A percentile compares a stretch with the other conserved stretches of the same genome.
phyloP scores from a whole-genome alignment of 1,140 invertebrate species.

The Drosophila sproati region DNA sequence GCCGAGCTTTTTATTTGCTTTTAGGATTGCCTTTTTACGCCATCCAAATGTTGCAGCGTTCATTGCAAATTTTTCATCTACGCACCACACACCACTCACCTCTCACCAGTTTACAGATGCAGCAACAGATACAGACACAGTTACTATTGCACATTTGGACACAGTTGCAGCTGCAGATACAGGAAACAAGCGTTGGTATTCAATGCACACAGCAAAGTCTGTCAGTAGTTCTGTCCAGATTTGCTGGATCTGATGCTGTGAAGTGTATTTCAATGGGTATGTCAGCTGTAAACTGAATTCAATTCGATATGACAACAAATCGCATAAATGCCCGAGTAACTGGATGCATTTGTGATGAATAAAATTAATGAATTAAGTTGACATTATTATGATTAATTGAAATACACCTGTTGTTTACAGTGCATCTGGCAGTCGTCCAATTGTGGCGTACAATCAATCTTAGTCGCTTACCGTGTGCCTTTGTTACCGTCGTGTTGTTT shows the following conservation, averaged over 20 bases:
- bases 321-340: too few species aligned
- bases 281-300: neutral
- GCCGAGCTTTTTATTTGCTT: slow-evolving; percentile 67
- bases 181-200: slow-evolving; percentile 47
- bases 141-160: slow-evolving; percentile 7
- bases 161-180: slow-evolving; percentile 22
- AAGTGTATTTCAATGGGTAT: slow-evolving; percentile 3
- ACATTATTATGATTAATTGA: too few species aligned
- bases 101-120: neutral
- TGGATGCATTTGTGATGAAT: too few species aligned
- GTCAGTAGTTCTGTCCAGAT: slow-evolving; percentile 43
- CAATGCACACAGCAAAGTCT: slow-evolving; percentile 30
- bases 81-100: slow-evolving; percentile 26
- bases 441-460: slow-evolving; percentile 19
- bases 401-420: neutral
- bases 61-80: slow-evolving; percentile 68
- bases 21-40: slow-evolving; percentile 53
- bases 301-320: neutral
- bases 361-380: too few species aligned
- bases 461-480: slow-evolving; percentile 20
- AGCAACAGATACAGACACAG: slow-evolving; percentile 37
- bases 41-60: slow-evolving; percentile 41
- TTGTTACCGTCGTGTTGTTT: slow-evolving; percentile 14
- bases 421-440: slow-evolving; percentile 1
- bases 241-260: slow-evolving; percentile 26